Percentiles rank a stretch among this genome's conserved stretches.
phyloP scores from a whole-genome alignment of 2,113 vertebrate genomes.

The Phylloscopus trochilus region DNA sequence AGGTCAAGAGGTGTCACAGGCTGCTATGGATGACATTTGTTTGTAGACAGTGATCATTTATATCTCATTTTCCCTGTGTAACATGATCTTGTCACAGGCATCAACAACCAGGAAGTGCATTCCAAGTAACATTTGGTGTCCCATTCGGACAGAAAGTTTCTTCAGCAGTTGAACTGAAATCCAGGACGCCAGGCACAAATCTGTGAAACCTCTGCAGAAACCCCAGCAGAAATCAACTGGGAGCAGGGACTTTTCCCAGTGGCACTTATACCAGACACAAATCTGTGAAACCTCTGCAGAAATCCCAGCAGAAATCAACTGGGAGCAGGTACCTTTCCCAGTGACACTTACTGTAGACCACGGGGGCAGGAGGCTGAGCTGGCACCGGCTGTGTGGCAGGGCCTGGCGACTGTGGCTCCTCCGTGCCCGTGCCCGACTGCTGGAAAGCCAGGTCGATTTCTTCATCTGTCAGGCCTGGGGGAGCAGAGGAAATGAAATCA shows the following conservation, averaged over 20 bases:
- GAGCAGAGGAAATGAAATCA: constrained; percentile 59
- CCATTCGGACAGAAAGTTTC: neutral
- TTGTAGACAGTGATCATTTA: neutral
- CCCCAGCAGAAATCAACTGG: neutral
- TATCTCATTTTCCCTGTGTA: neutral
- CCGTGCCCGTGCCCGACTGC: constrained; percentile 82
- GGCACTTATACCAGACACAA: constrained; percentile 48
- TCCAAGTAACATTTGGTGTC: neutral
- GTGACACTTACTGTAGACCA: constrained; percentile 81
- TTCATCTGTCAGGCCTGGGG: constrained; percentile 90
- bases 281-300: neutral
- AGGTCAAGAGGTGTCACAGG: neutral
- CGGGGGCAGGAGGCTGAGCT: constrained; percentile 72
- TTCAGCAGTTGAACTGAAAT: neutral
- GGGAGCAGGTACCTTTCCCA: neutral
- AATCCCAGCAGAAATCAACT: neutral
- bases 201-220: neutral
- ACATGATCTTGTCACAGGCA: neutral
- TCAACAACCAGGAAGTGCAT: neutral
- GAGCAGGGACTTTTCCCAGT: neutral
- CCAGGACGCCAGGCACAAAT: neutral
- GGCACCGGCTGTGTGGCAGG: constrained; percentile 66
- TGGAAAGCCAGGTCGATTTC: constrained; percentile 94
- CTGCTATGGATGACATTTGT: neutral
- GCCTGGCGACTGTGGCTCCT: constrained; percentile 74